phyloP scores from a whole-genome alignment of 2,888 invertebrate species.

The Periphyllus acericola region DNA sequence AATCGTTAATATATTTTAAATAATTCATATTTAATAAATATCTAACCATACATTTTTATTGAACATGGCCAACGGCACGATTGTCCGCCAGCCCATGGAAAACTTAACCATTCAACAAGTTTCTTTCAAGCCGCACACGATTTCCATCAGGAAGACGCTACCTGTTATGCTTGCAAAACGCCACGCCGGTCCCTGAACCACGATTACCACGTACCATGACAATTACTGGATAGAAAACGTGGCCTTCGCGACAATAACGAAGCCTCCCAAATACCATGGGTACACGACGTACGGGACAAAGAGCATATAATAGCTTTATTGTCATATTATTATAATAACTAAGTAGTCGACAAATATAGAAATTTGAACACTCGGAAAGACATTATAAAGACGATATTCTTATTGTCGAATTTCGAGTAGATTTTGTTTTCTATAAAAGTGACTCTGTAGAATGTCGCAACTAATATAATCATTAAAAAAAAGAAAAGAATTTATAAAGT shows the following conservation, averaged over 20 bases:
- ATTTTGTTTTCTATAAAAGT: too few relatives aligned
- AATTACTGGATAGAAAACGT: neutral
- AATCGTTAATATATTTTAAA: too few relatives aligned
- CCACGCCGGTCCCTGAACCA: neutral
- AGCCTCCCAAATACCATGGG: neutral
- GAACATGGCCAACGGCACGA: neutral
- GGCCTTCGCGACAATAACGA: neutral
- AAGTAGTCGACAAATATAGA: too few relatives aligned
- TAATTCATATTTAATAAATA: too few relatives aligned
- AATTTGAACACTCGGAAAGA: too few relatives aligned
- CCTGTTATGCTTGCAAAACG: neutral
- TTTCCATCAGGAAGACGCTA: neutral
- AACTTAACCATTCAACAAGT: constrained; percentile 17
- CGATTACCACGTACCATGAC: neutral
- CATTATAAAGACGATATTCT: neutral
- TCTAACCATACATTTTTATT: neutral
- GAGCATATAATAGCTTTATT: neutral
- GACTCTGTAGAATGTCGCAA: too few relatives aligned
- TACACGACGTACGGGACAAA: constrained; percentile 2
- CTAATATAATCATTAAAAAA: too few relatives aligned
- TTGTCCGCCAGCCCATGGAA: neutral
- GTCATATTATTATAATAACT: too few relatives aligned
- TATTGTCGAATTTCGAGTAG: too few relatives aligned
- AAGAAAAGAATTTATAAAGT: too few relatives aligned
- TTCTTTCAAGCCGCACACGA: neutral